These are phyloP conservation scores for Octonoba sinensis DNA, from an alignment of 2,888 invertebrate species.

Conservation along the genomic window DNA sequence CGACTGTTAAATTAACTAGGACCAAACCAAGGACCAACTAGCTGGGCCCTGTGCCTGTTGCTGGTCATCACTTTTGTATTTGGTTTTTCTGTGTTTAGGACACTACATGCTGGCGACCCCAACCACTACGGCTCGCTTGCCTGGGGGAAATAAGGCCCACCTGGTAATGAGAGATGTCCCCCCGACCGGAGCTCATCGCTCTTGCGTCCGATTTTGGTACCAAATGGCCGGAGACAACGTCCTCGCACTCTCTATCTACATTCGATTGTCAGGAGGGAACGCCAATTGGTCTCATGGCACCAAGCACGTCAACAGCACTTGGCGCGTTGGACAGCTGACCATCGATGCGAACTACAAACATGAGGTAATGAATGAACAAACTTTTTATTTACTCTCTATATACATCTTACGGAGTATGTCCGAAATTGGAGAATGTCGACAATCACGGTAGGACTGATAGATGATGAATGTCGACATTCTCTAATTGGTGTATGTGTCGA, in stretches of 20 bases:
- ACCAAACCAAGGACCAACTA: too few relatives aligned
- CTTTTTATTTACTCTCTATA: too few relatives aligned
- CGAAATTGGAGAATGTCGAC: too few relatives aligned
- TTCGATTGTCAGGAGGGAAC: slow-evolving; percentile 22
- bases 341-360: slow-evolving; percentile 42
- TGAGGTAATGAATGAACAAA: slow-evolving; percentile 39
- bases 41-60: too few relatives aligned
- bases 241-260: slow-evolving; percentile 64
- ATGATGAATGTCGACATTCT: too few relatives aligned
- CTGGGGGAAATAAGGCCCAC: slow-evolving; percentile 49
- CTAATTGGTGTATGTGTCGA: too few relatives aligned
- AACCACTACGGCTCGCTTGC: slow-evolving; percentile 29
- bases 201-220: slow-evolving; percentile 69
- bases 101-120: slow-evolving; percentile 56
- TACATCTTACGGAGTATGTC: too few relatives aligned
- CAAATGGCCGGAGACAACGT: slow-evolving; percentile 69
- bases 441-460: too few relatives aligned
- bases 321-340: slow-evolving; percentile 63
- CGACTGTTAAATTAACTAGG: too few relatives aligned
- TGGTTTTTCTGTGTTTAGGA: slow-evolving; percentile 20
- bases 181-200: slow-evolving; percentile 14
- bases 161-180: slow-evolving; percentile 54
- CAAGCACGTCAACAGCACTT: slow-evolving; percentile 48
- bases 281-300: slow-evolving; percentile 46
- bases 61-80: too few relatives aligned